Conservation (phyloP, 2,888 invertebrate genomes). For the Drosophila mercatorum region DNA sequence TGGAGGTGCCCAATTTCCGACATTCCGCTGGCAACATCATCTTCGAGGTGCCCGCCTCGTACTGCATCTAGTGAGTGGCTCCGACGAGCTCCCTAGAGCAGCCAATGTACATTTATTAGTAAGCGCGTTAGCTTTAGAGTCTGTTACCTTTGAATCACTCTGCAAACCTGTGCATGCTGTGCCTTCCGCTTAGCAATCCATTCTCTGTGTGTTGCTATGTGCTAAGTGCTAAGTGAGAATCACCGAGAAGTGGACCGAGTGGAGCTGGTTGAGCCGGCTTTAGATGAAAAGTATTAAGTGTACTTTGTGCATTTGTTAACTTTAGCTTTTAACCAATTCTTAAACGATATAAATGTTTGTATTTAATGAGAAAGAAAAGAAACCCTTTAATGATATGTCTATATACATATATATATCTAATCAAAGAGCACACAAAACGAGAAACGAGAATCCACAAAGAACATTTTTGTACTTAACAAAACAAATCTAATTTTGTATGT, state of each 20-base stretch:
- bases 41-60: constrained; percentile 84
- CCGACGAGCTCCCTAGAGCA: background rate
- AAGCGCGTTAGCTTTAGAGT: constrained; percentile 30
- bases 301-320: constrained; percentile 75
- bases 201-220: constrained; percentile 26
- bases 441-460: constrained; percentile 18
- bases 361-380: constrained; percentile 20
- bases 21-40: constrained; percentile 82
- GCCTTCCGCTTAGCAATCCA: constrained; percentile 23
- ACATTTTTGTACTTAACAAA: constrained; percentile 62
- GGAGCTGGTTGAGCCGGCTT: constrained; percentile 52
- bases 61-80: constrained; percentile 73
- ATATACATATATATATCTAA: constrained; percentile 24
- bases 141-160: constrained; percentile 3
- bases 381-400: constrained; percentile 7
- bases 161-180: constrained; percentile 16
- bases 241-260: background rate
- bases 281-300: constrained; percentile 67
- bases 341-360: constrained; percentile 28
- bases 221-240: constrained; percentile 18
- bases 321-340: constrained; percentile 31
- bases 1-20: constrained; percentile 83
- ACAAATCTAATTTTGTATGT: constrained; percentile 28
- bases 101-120: constrained; percentile 59
- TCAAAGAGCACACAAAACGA: constrained; percentile 48